Evolutionary conservation across 37 sponge, comb jelly and placozoan genomes (phyloP), one percentile per base, ranked within the genome.

Genomic region (Haliclona indistincta): DNA sequence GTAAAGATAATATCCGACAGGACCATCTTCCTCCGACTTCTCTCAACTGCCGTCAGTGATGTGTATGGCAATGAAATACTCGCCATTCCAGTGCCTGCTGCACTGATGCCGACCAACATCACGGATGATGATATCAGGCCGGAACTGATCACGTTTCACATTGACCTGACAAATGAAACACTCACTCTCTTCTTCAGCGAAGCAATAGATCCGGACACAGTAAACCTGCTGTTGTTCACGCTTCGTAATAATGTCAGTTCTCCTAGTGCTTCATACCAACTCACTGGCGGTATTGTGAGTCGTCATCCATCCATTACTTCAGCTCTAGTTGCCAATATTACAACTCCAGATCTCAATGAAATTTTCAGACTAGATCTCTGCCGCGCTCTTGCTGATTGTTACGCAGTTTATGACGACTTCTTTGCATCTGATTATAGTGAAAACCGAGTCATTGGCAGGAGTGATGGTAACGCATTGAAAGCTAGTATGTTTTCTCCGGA

Each of bases 151-250:
- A 80, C 73, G 75, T 86, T 89, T 64, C 53, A 79, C 54, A 49
- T 91, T 49, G 88, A 95, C 64, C 83, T 91, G 32, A 63, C 84
- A 35, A 78, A 58, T 58, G 96, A 86, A 8, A 77, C 47, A 2
- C 38, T 95, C 13, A 66, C 47, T 28, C 73, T 95, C 26, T 83
- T 78, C 74, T 88, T 89, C 49, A 65, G 66, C 39, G 93, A 95
- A 64, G 72, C 86, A 6, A 39, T 88, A 0, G 84, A 95, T 30
- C 44, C 71, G 0, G 47, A 66, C 4, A 66, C 76, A 39, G 40
- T 88, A 20, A 68, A 74, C 33, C 17, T 85, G n/a, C 41, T 64
- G 7, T 65, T 78, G 22, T 43, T 95, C 5, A 81, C 68, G 23
- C 58, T 95, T 7, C 92, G 79, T 26, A 78, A 76, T 66, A 55